A percentile compares a stretch with the other conserved stretches of the same genome.
Evolutionary conservation across 1,140 invertebrate genomes (phyloP).

Genomic region (Sycophaga agraensis): DNA sequence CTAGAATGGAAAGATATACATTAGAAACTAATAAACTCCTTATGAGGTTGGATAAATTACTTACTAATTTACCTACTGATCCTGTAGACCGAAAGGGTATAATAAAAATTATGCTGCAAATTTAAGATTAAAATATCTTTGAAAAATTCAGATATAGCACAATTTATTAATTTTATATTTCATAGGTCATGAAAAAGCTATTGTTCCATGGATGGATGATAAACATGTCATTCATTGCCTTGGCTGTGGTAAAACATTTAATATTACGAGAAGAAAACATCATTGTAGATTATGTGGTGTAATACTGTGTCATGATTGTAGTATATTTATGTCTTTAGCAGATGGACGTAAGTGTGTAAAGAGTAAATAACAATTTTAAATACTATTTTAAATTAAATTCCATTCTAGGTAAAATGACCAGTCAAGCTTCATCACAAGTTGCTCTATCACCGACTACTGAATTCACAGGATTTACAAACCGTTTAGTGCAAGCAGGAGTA

Average conservation of each 20-base stretch:
- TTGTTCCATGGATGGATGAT: conserved; percentile 94
- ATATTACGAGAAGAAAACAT: conserved; percentile 85
- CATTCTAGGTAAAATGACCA: conserved; percentile 63
- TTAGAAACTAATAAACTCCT: conserved; percentile 94
- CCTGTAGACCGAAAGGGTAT: conserved; percentile 78
- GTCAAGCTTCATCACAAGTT: conserved; percentile 55
- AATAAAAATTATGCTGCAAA: not conserved
- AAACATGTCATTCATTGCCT: conserved; percentile 87
- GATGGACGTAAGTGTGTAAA: conserved; percentile 75
- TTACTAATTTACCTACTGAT: conserved; percentile 80
- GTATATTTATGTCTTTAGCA: conserved; percentile 79
- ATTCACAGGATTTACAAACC: conserved; percentile 48
- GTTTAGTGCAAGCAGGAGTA: conserved; percentile 61
- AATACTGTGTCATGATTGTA: conserved; percentile 93
- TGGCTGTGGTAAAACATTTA: conserved; percentile 86
- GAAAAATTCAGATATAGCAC: not conserved
- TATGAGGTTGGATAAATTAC: conserved; percentile 89
- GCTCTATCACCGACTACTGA: conserved; percentile 45
- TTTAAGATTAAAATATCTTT: not conserved
- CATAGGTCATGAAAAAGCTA: conserved; percentile 70
- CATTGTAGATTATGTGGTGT: conserved; percentile 95
- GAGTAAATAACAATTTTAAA: not conserved
- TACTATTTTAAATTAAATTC: not conserved
- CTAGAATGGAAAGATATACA: conserved; percentile 81
- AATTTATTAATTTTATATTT: conserved; percentile 6